phyloP scores from a whole-genome alignment of 2,888 invertebrate species.

The Cyaniris semiargus region DNA sequence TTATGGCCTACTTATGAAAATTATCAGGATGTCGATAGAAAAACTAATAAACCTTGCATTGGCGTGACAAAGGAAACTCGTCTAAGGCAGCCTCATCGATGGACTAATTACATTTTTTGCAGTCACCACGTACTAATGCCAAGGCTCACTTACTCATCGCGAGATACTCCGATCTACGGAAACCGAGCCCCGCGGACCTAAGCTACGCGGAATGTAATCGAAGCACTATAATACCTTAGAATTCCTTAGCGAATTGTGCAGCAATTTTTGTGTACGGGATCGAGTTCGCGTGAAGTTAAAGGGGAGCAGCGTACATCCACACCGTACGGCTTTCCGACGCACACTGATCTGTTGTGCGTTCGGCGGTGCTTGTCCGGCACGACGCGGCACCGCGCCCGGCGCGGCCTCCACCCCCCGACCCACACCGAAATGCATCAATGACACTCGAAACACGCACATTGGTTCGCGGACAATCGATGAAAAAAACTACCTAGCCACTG shows the following conservation, averaged over 20 bases:
- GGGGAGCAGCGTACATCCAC: conserved; percentile 69
- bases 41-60: conserved; percentile 56
- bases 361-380: conserved; percentile 56
- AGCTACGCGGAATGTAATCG: conserved; percentile 46
- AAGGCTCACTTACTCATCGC: conserved; percentile 76
- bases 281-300: conserved; percentile 72
- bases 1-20: conserved; percentile 2
- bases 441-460: conserved; percentile 76
- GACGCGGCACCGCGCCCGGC: conserved; percentile 39
- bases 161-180: conserved; percentile 70
- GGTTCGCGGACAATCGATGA: conserved; percentile 55
- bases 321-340: conserved; percentile 67
- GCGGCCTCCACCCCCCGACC: conserved; percentile 60
- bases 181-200: conserved; percentile 37
- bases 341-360: conserved; percentile 59
- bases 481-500: conserved; percentile 43
- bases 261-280: conserved; percentile 54
- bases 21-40: conserved; percentile 50
- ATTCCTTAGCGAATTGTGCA: conserved; percentile 49
- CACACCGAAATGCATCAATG: conserved; percentile 80
- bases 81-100: conserved; percentile 62
- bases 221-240: conserved; percentile 65
- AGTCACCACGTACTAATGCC: conserved; percentile 70
- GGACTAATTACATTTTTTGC: conserved; percentile 75
- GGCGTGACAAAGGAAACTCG: conserved; percentile 75